Evolutionary conservation across 2,113 vertebrate species (phyloP), one percentile per base, ranked within the genome.

Genomic region (Platysteira castanea): DNA sequence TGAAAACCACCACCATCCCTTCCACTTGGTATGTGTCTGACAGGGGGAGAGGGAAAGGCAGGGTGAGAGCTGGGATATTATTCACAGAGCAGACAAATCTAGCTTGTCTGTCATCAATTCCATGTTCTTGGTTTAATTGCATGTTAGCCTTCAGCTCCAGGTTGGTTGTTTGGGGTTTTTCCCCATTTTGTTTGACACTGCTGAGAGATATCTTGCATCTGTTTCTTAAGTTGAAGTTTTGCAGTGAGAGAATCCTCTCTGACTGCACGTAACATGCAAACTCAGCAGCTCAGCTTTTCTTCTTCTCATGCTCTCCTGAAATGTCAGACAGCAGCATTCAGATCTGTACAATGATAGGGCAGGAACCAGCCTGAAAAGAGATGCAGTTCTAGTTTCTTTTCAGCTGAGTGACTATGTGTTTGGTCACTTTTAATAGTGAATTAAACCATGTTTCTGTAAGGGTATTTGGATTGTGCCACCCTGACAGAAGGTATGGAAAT

Each of bases 281-380:
- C 63, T 90, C 91, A 96, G 87, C 84, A 94, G 76, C 68, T 84
- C 68, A 84, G 60, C 49, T 92, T 92, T 81, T 93, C 68, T 70
- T 84, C 46, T 91, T 61, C 79, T 74, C 33, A 64, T 78, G 41
- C 42, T 88, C 88, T 83, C 28, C 67, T 87, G 61, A 80, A 93
- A 91, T 18, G 6, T 73, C 87, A 94, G 53, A 22, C 30, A 82
- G 75, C 50, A 79, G 28, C 75, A 27, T 53, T 90, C 35, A 46
- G 23, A 85, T 56, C 54, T 54, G 46, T 90, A 67, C 33, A 67
- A 44, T 47, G 46, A 56, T 70, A 53, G 42, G 28, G 15, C 68
- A 90, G 33, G 30, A 87, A 80, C 83, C 42, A 87, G 50, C 30
- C 46, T 88, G 54, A 91, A 56, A 91, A 89, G 59, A 76, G 26